Conservation (phyloP, 2,888 invertebrate species). For the Catocala sponsa region DNA sequence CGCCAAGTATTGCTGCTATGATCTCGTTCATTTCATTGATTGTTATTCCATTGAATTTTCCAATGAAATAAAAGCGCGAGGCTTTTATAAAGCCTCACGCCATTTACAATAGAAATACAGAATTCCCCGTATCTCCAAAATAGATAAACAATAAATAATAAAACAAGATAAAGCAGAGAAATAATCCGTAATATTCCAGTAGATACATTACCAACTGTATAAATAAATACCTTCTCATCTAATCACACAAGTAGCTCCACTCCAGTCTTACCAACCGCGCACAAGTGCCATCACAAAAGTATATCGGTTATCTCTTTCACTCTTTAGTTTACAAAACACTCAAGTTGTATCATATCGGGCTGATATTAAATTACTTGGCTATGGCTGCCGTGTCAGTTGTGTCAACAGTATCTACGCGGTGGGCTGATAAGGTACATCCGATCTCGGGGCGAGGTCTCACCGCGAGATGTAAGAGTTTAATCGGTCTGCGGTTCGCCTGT, state of each 20-base stretch:
- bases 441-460: conserved; percentile 35
- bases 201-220: not conserved
- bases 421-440: conserved; percentile 62
- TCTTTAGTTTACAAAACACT: conserved; percentile 50
- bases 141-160: no score
- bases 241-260: conserved; percentile 1
- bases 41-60: no score
- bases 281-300: conserved; percentile 7
- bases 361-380: conserved; percentile 55
- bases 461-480: conserved; percentile 22
- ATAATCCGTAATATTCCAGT: no score
- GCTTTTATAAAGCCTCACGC: no score
- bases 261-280: not conserved
- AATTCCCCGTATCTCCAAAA: no score
- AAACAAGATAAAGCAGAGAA: no score
- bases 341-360: conserved; percentile 40
- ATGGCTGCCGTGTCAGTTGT: conserved; percentile 40
- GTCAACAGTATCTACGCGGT: conserved; percentile 49
- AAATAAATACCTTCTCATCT: not conserved
- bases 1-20: no score
- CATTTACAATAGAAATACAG: no score
- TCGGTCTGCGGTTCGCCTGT: not conserved
- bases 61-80: no score
- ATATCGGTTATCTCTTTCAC: conserved; percentile 6
- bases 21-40: no score